phyloP scores from a whole-genome alignment of 2,113 vertebrate species.

The Macaca mulatta region DNA sequence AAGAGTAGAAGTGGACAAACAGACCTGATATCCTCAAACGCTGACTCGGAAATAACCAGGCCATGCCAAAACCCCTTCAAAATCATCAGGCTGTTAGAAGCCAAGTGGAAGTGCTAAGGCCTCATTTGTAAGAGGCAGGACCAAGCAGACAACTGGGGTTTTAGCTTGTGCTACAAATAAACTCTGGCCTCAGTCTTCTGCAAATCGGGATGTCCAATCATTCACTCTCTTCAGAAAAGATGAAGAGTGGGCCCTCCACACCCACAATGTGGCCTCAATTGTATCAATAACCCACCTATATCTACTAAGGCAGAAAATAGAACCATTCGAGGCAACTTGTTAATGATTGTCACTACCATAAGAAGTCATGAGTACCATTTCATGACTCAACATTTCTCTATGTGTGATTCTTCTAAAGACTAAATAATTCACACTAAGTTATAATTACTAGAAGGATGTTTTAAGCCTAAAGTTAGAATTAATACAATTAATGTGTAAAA shows the following conservation, averaged over 20 bases:
- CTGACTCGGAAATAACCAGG: not conserved
- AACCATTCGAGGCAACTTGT: not conserved
- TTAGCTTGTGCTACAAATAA: not conserved
- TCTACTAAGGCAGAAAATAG: not conserved
- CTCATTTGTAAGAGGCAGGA: not conserved
- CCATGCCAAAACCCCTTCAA: not conserved
- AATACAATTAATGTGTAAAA: constrained; percentile 60
- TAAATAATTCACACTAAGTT: constrained; percentile 64
- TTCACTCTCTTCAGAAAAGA: not conserved
- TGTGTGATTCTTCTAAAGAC: constrained; percentile 24
- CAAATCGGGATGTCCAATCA: not conserved
- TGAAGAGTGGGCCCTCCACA: not conserved
- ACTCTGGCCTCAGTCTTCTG: not conserved
- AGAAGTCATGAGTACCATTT: not conserved
- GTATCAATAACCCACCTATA: not conserved
- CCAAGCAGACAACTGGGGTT: not conserved
- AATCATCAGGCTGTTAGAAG: not conserved
- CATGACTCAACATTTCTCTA: constrained; percentile 52
- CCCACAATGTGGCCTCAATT: not conserved
- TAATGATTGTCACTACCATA: not conserved
- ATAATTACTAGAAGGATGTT: constrained; percentile 52
- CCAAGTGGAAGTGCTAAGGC: not conserved
- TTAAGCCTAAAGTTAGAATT: constrained; percentile 63
- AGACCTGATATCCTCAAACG: not conserved
- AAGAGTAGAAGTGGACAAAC: not conserved